Conservation (phyloP, 2,888 invertebrate genomes). For the Pollenia labialis region DNA sequence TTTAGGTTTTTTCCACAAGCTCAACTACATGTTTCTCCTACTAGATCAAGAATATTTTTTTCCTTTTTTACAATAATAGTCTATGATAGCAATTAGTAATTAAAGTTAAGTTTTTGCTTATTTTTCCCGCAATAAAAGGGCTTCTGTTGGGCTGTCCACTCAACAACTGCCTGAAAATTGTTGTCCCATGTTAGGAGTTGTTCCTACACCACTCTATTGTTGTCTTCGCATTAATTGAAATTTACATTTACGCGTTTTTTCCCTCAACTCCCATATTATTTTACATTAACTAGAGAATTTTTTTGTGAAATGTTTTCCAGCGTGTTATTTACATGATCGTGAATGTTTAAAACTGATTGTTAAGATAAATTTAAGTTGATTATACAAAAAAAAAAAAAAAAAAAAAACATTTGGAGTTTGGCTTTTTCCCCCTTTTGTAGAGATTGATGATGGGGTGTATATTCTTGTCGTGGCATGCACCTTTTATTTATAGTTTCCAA, state of each 20-base stretch:
- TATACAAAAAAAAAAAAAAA: not conserved
- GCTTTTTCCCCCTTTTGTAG: constrained; percentile 10
- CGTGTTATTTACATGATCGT: constrained; percentile 66
- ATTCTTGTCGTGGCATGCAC: not conserved
- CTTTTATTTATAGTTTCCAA: constrained; percentile 37
- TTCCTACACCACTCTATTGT: not conserved
- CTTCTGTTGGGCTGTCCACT: constrained; percentile 52
- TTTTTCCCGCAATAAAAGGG: constrained; percentile 45
- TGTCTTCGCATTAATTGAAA: constrained; percentile 74
- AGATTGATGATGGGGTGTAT: not conserved
- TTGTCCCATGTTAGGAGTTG: constrained; percentile 21
- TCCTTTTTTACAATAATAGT: constrained; percentile 42
- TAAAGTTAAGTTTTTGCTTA: constrained; percentile 74
- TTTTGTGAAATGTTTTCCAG: constrained; percentile 27
- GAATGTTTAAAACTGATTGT: constrained; percentile 63
- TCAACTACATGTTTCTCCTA: constrained; percentile 36
- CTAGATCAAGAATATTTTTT: constrained; percentile 33
- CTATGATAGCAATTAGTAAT: constrained; percentile 78
- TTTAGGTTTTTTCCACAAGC: constrained; percentile 50
- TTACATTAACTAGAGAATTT: not conserved
- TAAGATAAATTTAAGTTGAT: constrained; percentile 67
- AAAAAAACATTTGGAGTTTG: constrained; percentile 1
- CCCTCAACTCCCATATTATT: constrained; percentile 18
- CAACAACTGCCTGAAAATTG: constrained; percentile 17
- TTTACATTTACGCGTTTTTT: constrained; percentile 74